Evolutionary conservation across 2,888 invertebrate genomes (phyloP).

Genomic region (Dascillus cervinus): DNA sequence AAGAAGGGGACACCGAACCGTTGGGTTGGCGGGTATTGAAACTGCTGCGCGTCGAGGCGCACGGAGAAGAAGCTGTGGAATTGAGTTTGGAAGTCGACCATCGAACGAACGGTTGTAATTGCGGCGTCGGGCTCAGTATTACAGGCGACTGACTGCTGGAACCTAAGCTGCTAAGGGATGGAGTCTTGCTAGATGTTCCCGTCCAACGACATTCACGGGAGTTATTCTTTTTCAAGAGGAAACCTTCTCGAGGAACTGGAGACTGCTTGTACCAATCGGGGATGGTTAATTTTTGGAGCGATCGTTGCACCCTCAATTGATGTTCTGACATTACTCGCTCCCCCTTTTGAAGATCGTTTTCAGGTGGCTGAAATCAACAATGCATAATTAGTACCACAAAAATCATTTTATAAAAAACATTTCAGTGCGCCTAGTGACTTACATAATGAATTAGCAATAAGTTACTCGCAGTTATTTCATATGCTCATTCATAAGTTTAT

Average conservation of each 20-base stretch:
- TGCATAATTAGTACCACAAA: conserved; percentile 12
- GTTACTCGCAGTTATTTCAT: neutral
- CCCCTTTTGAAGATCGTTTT: conserved; percentile 88
- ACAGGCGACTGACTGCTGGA: conserved; percentile 36
- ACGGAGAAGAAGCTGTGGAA: conserved; percentile 65
- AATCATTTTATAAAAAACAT: conserved; percentile 1
- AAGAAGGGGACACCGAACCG: conserved; percentile 55
- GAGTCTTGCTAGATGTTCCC: conserved; percentile 65
- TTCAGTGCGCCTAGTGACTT: no score
- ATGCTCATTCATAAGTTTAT: no score
- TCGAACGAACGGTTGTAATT: conserved; percentile 48
- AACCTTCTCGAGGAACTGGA: conserved; percentile 68
- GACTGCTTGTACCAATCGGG: conserved; percentile 86
- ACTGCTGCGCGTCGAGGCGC: conserved; percentile 65
- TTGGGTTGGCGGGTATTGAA: conserved; percentile 57
- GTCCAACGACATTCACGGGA: conserved; percentile 41
- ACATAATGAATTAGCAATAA: no score
- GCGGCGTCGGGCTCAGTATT: conserved; percentile 38
- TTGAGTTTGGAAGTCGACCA: conserved; percentile 72
- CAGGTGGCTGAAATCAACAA: conserved; percentile 68
- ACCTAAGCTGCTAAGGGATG: conserved; percentile 72
- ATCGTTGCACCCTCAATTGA: conserved; percentile 87
- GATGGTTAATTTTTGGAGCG: conserved; percentile 86
- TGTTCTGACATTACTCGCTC: conserved; percentile 86
- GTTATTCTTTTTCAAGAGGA: conserved; percentile 63